Evolutionary conservation across 1,140 invertebrate genomes (phyloP).

Genomic region (Leptopilina boulardi): DNA sequence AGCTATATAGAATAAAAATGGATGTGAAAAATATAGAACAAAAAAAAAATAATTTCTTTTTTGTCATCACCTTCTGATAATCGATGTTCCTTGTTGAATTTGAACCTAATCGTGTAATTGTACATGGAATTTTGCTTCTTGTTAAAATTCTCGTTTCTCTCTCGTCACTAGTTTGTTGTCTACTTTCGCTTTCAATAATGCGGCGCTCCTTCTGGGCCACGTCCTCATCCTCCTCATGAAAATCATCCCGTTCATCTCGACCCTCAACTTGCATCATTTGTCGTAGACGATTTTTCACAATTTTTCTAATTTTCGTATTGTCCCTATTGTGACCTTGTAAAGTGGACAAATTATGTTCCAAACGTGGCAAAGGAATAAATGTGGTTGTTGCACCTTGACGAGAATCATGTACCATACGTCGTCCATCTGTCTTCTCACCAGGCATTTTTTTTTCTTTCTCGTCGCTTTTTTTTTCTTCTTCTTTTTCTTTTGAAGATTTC

Average conservation of each 20-base stretch:
- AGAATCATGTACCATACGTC: conserved; percentile 28
- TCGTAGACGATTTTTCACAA: conserved; percentile 65
- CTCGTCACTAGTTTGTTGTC: conserved; percentile 19
- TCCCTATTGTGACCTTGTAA: conserved; percentile 39
- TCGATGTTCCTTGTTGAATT: background rate
- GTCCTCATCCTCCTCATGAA: conserved; percentile 47
- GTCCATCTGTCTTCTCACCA: conserved; percentile 12
- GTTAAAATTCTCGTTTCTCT: background rate
- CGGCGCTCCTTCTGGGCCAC: conserved; percentile 55
- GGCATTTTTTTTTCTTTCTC: conserved; percentile 43
- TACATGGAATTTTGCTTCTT: conserved; percentile 14
- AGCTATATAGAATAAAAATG: too few species aligned
- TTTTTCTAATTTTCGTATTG: conserved; percentile 65
- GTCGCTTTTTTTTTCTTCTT: background rate
- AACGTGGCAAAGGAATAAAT: conserved; percentile 65
- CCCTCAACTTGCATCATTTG: conserved; percentile 58
- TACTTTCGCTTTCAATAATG: conserved; percentile 41
- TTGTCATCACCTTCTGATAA: conserved; percentile 14
- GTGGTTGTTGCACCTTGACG: conserved; percentile 49
- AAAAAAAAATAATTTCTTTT: too few species aligned
- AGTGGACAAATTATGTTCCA: conserved; percentile 45
- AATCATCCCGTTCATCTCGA: conserved; percentile 43
- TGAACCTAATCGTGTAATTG: background rate
- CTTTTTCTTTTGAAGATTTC: background rate
- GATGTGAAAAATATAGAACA: too few species aligned